Percentiles rank a stretch among this genome's conserved stretches.
Evolutionary conservation across 30 jellyfish, hydroid and myxozoan species (phyloP).

Genomic region (Clytia hemisphaerica): DNA sequence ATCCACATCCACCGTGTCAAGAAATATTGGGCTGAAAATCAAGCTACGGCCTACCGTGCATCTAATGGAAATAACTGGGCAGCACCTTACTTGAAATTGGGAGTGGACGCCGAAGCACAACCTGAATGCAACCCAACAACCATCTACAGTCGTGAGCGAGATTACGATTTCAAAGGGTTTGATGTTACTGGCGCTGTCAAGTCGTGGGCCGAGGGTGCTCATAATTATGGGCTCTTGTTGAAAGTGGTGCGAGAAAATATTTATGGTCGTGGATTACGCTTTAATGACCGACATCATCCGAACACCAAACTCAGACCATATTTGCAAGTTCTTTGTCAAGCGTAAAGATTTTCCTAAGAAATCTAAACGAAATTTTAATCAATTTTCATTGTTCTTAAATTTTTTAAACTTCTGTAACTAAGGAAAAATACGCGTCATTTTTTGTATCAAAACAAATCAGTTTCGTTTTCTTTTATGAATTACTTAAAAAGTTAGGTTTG

Average conservation of each 20-base stretch:
- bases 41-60: not conserved
- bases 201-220: not conserved
- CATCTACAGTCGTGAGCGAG: not conserved
- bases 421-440: too few relatives aligned
- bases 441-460: too few relatives aligned
- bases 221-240: constrained; percentile 12
- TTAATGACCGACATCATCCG: too few relatives aligned
- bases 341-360: too few relatives aligned
- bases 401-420: too few relatives aligned
- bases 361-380: too few relatives aligned
- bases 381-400: too few relatives aligned
- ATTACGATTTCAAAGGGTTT: not conserved
- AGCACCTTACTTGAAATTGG: not conserved
- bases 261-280: constrained; percentile 5
- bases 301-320: too few relatives aligned
- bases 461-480: too few relatives aligned
- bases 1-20: not conserved
- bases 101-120: not conserved
- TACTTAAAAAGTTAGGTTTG: too few relatives aligned
- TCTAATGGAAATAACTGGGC: not conserved
- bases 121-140: not conserved
- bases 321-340: too few relatives aligned
- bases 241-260: constrained; percentile 2
- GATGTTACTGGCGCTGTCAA: constrained; percentile 9
- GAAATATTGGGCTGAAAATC: not conserved